A percentile compares a stretch with the other conserved stretches of the same genome.
Evolutionary conservation across 2,113 vertebrate genomes (phyloP).

Genomic region (Phaethornis superciliosus): DNA sequence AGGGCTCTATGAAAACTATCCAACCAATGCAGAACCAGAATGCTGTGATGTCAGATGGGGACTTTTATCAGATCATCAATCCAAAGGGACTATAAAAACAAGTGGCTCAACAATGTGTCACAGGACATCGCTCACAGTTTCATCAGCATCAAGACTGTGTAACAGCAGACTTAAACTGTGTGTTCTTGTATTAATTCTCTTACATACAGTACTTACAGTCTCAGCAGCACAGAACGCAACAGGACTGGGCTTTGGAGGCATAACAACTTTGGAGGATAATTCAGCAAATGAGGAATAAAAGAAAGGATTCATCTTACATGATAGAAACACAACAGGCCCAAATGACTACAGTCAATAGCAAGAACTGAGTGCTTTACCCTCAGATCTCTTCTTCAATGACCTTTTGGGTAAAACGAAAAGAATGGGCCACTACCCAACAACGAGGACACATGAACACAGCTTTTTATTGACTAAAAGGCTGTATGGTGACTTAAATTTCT

Average conservation of each 20-base stretch:
- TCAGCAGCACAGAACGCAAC: constrained; percentile 92
- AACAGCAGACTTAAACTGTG: constrained; percentile 95
- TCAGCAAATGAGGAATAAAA: constrained; percentile 89
- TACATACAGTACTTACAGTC: constrained; percentile 96
- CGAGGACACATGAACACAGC: constrained; percentile 83
- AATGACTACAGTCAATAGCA: constrained; percentile 42
- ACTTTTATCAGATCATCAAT: constrained; percentile 82
- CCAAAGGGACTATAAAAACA: constrained; percentile 85
- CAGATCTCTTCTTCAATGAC: constrained; percentile 71
- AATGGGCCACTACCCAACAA: constrained; percentile 77
- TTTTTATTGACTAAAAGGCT: constrained; percentile 91
- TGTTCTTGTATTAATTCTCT: constrained; percentile 93
- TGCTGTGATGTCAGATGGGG: constrained; percentile 97
- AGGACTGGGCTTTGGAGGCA: constrained; percentile 85
- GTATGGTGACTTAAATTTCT: constrained; percentile 91
- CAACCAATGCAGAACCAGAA: constrained; percentile 89
- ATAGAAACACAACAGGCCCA: constrained; percentile 60
- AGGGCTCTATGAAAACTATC: constrained; percentile 95
- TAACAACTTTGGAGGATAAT: constrained; percentile 89
- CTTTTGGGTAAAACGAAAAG: constrained; percentile 76
- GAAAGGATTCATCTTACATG: constrained; percentile 23
- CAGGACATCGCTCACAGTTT: constrained; percentile 89
- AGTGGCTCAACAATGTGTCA: constrained; percentile 87
- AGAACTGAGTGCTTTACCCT: constrained; percentile 68
- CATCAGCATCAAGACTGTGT: constrained; percentile 94